Percentiles rank a stretch among this genome's conserved stretches.
These are phyloP conservation scores for Hecatera dysodea DNA, from an alignment of 2,888 invertebrate species.

Conservation along the genomic window DNA sequence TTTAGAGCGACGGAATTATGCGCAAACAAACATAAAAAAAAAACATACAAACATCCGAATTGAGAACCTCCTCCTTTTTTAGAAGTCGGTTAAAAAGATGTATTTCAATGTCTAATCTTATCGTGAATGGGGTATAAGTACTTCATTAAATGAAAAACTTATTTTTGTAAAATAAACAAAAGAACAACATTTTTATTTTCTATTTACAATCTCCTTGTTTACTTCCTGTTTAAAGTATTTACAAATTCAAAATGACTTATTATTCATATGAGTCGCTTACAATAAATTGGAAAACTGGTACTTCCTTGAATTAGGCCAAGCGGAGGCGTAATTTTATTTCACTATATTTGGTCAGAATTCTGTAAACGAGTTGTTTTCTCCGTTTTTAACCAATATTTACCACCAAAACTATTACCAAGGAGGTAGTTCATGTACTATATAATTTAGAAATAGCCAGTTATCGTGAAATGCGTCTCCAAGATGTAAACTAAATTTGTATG, in stretches of 20 bases:
- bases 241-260: not conserved
- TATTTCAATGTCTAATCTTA: no score
- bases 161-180: no score
- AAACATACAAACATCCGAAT: no score
- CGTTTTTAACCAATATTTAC: not conserved
- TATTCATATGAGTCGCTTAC: conserved; percentile 15
- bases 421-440: no score
- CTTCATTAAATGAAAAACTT: no score
- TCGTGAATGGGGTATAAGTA: no score
- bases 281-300: conserved; percentile 7
- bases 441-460: not conserved
- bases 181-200: no score
- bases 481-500: conserved; percentile 6
- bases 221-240: not conserved
- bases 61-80: no score
- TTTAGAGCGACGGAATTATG: no score
- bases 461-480: not conserved
- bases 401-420: not conserved
- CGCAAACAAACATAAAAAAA: no score
- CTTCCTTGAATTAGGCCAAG: not conserved
- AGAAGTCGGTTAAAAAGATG: no score
- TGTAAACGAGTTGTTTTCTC: not conserved
- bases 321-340: conserved; percentile 4
- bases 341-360: not conserved
- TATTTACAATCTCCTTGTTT: no score